Evolutionary conservation across 2,113 vertebrate genomes (phyloP), one percentile per base, ranked within the genome.

Genomic region (Malurus cyaneus): DNA sequence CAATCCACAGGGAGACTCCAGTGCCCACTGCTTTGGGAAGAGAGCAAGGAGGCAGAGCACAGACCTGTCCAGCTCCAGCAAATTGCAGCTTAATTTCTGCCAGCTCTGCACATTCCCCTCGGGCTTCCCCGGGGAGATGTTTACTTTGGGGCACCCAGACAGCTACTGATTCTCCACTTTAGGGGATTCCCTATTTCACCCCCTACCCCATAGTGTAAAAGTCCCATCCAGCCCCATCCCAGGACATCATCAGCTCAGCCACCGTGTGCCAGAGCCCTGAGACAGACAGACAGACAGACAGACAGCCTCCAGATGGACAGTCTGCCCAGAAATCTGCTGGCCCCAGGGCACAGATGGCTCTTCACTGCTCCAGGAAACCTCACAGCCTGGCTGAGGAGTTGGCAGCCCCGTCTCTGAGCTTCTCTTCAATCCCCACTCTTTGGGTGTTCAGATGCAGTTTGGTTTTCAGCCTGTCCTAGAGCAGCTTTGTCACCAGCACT

Each of bases 311-410:
- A 93, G 69, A 78, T 28, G 77, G 80, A 64, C 73, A 67, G 32
- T 39, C 72, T 81, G 84, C 89, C 56, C 89, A 84, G 80, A 74
- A 84, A 70, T 47, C 77, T 47, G 72, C 62, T 52, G 86, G 70
- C 15, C 16, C 20, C 1, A 1, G 20, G 74, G 42, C 23, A 67
- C 24, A 1, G 32, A 39, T 80, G 39, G 36, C 41, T 93, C 86
- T 72, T 69, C 5, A 1, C 19, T 57, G 59, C 67, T 81, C 25
- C 39, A 31, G 67, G 62, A 90, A 76, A 41, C 4, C 0, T 82
- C 62, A 49, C 24, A 53, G 50, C 25, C 80, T 80, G 73, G 19
- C 73, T 74, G 69, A 47, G 32, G 46, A 80, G 42, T 54, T 5
- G 2, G 44, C 32, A 80, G 71, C 57, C 5, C 39, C 23, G 26